Evolutionary conservation across 1,140 invertebrate species (phyloP), one percentile per base, ranked within the genome.

Genomic region (Drosophila nannoptera): DNA sequence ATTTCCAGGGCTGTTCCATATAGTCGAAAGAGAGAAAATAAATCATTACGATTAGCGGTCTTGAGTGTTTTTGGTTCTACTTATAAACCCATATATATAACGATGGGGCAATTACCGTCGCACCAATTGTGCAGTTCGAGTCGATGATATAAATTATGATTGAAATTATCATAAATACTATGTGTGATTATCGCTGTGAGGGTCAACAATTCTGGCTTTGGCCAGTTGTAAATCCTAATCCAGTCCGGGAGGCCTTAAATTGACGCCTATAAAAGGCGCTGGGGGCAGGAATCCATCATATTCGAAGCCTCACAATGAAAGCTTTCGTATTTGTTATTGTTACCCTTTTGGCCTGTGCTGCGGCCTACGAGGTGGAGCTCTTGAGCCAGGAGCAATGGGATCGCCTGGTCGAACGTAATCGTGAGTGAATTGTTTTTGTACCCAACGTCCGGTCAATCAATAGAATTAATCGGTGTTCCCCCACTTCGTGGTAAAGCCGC

Each of bases 331-430:
- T 53, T 75, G 46, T 77, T 64, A 83, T 80, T 56, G 62, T 77
- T 55, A 72, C 87, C 69, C 67, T 87, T 64, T 52, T 87, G 66
- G 87, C 77, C 68, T 77, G 56, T 50, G 63, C 55, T 5, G 65
- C 73, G n/a, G 87, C 87, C 69, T 87, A 86, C 22, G 80, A 88
- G 12, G 75, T 86, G 7, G 75, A 86, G 32, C 16, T 80, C 8
- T 53, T 80, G 8, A 77, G 29, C 49, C 80, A 86, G 64, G 71
- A 87, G 36, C 62, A 88, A 36, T 88, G 87, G 80, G 68, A 88
- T 31, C 38, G 58, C 12, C 59, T 88, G 40, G 65, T 78, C 33
- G 72, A 77, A 6, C 43, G 43, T 6, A 69, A 76, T 69, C 73
- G 87, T 88, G 73, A 82, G 86, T 86, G 31, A 7, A 1, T 14